These are phyloP conservation scores for Onychomys leucogaster DNA, from an alignment of 2,797 vertebrate species.

Conservation along the genomic window DNA sequence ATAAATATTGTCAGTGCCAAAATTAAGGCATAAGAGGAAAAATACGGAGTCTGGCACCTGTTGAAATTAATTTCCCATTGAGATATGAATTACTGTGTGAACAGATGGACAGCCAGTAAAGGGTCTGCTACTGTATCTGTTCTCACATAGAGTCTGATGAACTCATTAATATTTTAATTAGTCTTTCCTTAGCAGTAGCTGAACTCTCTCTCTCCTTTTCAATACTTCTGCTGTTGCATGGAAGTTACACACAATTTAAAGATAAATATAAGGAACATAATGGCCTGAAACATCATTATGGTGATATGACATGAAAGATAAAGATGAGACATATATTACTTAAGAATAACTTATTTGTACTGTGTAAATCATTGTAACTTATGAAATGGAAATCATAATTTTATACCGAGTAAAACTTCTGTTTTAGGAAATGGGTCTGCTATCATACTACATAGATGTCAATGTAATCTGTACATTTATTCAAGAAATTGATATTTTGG, in stretches of 20 bases:
- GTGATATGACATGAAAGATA: neutral
- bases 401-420: neutral
- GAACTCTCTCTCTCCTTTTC: neutral
- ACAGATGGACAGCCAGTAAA: constrained; percentile 46
- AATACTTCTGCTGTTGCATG: neutral
- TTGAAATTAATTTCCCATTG: neutral
- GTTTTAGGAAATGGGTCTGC: neutral
- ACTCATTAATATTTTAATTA: constrained; percentile 59
- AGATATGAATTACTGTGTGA: constrained; percentile 40
- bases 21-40: constrained; percentile 27
- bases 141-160: constrained; percentile 27
- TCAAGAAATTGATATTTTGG: neutral
- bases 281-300: neutral
- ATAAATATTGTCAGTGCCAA: no score
- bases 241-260: neutral
- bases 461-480: neutral
- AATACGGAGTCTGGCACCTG: constrained; percentile 5
- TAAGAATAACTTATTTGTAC: neutral
- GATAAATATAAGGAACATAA: neutral
- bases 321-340: neutral
- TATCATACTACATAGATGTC: neutral
- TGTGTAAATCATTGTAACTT: neutral
- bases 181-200: neutral
- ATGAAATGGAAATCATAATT: neutral
- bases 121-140: constrained; percentile 14